Evolutionary conservation across 1,140 invertebrate species (phyloP).

Genomic region (Bombus picipes): DNA sequence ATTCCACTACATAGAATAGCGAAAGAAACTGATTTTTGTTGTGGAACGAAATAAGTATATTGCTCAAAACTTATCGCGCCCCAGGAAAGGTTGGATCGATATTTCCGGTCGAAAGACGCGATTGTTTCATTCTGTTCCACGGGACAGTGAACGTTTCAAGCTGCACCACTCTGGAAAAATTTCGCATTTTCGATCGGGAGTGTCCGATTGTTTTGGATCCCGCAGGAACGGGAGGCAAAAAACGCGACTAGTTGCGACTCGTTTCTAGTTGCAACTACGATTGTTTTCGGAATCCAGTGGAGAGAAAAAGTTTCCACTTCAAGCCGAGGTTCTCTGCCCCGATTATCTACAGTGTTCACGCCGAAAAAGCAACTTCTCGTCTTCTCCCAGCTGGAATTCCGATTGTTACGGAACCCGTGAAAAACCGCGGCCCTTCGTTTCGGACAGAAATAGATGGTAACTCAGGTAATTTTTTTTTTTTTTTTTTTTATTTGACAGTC

Average conservation of each 20-base stretch:
- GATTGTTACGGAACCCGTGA: constrained; percentile 1
- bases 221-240: not conserved
- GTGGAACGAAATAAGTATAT: too few species aligned
- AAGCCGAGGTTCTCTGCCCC: not conserved
- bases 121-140: not conserved
- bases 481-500: not conserved
- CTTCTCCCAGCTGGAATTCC: not conserved
- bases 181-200: not conserved
- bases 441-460: not conserved
- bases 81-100: not conserved
- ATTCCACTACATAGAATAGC: too few species aligned
- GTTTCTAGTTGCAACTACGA: not conserved
- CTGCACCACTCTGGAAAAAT: not conserved
- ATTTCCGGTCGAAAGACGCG: not conserved
- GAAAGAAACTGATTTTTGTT: too few species aligned
- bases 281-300: constrained; percentile 3
- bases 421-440: not conserved
- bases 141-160: not conserved
- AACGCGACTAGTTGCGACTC: not conserved
- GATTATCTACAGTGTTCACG: constrained; percentile 26
- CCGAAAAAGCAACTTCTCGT: constrained; percentile 9
- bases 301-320: constrained; percentile 38
- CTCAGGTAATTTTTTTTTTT: constrained; percentile 5
- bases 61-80: not conserved
- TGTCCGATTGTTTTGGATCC: constrained; percentile 5